Evolutionary conservation across 1,140 invertebrate species (phyloP), one percentile per base, ranked within the genome.

Genomic region (Ostrea denselamellosa): DNA sequence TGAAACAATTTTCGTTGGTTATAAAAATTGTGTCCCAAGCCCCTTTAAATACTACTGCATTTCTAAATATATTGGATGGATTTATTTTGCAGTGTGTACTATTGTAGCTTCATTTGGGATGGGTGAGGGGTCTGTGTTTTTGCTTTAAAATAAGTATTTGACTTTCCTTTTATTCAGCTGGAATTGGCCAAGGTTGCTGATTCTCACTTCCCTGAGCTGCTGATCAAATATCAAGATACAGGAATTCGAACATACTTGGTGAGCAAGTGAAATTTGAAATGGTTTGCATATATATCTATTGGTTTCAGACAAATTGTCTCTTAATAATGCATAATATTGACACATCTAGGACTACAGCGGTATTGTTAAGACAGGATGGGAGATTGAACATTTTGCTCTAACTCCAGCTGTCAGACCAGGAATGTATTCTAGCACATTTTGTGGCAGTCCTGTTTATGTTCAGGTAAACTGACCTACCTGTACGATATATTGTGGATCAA

Each of bases 141-240:
- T n/a, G 56, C 19, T 8, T 62, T 2, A 19, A 58, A 62, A 62
- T 19, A 62, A 62, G 12, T 58, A 17, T 19, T 7, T n/a, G 56
- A 62, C 12, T 62, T 62, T 62, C 56, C 17, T 19, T 62, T 17
- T 62, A 58, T 89, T 86, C 86, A 93, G 92, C 17, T 62, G 12
- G 87, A 86, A 22, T 85, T 92, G 54, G 89, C 91, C 56, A 88
- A 87, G 52, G 62, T 91, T 12, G 89, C 91, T 14, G 89, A 90
- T 53, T 86, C 85, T 3, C 92, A 92, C 87, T 92, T 92, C 84
- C 92, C 92, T 52, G 92, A 92, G 56, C 82, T 92, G 17, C 71
- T 91, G 3, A 71, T 65, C 9, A 87, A 89, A 52, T 84, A 91
- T 62, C 56, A 90, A 52, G 92, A 92, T 82, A 62, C 89, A 71